phyloP scores from a whole-genome alignment of 2,797 vertebrate genomes.

The Coendou prehensilis region DNA sequence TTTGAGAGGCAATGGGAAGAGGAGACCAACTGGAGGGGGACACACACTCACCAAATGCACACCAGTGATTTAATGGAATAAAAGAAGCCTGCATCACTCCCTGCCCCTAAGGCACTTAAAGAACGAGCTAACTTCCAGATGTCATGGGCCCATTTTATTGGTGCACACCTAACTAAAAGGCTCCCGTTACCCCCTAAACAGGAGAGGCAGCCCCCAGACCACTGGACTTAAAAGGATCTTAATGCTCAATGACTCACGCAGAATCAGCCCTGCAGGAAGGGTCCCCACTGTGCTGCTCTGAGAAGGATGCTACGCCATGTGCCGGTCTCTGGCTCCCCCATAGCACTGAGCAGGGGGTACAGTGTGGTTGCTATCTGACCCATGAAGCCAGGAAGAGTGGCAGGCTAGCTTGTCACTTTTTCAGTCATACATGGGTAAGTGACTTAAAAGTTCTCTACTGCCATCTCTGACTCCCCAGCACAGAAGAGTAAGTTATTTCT shows the following conservation, averaged over 20 bases:
- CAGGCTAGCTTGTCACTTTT: neutral
- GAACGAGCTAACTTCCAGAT: neutral
- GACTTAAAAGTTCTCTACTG: neutral
- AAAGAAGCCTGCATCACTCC: neutral
- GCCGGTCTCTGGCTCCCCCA: neutral
- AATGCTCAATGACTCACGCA: neutral
- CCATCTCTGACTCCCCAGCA: neutral
- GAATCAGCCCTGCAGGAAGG: neutral
- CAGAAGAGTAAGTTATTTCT: neutral
- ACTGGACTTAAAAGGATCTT: rapidly evolving
- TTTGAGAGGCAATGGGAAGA: neutral
- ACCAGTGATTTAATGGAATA: too few relatives aligned
- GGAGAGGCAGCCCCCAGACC: neutral
- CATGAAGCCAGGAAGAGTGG: neutral
- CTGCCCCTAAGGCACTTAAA: neutral
- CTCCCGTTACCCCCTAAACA: neutral
- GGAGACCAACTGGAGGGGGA: neutral
- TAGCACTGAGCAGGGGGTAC: rapidly evolving
- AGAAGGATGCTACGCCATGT: neutral
- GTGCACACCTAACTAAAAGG: neutral
- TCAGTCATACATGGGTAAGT: neutral
- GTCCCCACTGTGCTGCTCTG: neutral
- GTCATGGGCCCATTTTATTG: neutral
- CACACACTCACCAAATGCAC: neutral
- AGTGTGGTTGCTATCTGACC: neutral